phyloP scores from a whole-genome alignment of 2,888 invertebrate genomes.

The Drosophila koepferae region DNA sequence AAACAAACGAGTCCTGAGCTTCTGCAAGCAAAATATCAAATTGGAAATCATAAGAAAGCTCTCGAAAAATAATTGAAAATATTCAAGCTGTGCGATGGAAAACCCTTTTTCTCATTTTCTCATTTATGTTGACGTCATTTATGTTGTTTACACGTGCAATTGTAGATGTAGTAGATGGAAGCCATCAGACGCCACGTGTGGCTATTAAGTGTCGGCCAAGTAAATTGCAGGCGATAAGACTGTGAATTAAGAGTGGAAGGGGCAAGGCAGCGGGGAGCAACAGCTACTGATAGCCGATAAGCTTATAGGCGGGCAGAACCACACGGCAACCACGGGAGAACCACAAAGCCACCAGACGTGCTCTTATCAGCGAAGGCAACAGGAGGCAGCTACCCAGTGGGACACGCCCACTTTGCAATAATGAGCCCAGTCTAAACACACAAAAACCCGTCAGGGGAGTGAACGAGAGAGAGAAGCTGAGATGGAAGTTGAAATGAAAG shows the following conservation, averaged over 20 bases:
- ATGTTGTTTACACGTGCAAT: constrained; percentile 32
- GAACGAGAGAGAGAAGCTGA: neutral
- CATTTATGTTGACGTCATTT: constrained; percentile 3
- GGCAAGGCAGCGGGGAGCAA: neutral
- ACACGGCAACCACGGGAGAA: constrained; percentile 45
- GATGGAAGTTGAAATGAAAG: constrained; percentile 15
- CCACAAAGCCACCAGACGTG: constrained; percentile 55
- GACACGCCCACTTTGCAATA: constrained; percentile 37
- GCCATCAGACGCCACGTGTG: constrained; percentile 9
- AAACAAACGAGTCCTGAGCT: constrained; percentile 9
- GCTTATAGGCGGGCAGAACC: constrained; percentile 19
- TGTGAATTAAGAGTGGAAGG: constrained; percentile 15
- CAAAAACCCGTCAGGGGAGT: constrained; percentile 5
- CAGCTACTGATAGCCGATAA: constrained; percentile 54
- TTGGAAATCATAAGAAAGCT: constrained; percentile 7
- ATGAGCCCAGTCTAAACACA: constrained; percentile 34
- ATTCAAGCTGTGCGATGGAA: constrained; percentile 13
- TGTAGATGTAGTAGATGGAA: neutral
- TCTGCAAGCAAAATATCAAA: constrained; percentile 15
- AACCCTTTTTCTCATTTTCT: constrained; percentile 17
- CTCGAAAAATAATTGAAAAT: constrained; percentile 23
- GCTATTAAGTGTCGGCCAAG: constrained; percentile 34
- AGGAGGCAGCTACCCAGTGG: constrained; percentile 13
- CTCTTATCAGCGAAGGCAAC: constrained; percentile 69
- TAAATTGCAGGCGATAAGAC: constrained; percentile 50